A percentile compares a stretch with the other conserved stretches of the same genome.
These are phyloP conservation scores for Caenorhabditis tropicalis DNA, from an alignment of 1,140 invertebrate genomes.

Conservation along the genomic window DNA sequence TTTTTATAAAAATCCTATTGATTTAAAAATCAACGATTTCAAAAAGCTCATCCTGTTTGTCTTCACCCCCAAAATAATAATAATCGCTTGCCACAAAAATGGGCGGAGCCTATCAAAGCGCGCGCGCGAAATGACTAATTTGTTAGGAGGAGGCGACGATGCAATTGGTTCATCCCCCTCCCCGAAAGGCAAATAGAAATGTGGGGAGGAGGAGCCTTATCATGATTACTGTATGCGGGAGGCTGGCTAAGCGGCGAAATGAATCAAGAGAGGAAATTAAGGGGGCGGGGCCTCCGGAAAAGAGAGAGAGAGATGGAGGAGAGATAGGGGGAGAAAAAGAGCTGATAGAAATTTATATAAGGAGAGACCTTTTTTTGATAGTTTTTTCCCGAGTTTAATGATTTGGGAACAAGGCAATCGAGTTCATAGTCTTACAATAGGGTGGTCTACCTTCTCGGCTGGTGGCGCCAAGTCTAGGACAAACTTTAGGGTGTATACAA, in stretches of 20 bases:
- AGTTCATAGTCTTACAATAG: no score
- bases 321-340: neutral
- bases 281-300: neutral
- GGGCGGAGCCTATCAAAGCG: neutral
- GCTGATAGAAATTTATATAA: conserved; percentile 5
- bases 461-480: no score
- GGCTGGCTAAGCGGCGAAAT: neutral
- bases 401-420: no score
- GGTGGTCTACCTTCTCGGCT: no score
- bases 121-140: conserved; percentile 4
- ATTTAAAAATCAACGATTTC: neutral
- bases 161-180: neutral
- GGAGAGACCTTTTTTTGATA: no score
- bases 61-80: no score
- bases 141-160: neutral
- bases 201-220: neutral
- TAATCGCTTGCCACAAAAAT: neutral
- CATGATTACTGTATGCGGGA: neutral
- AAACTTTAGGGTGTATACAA: no score
- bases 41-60: neutral
- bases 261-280: neutral
- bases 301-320: neutral
- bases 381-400: no score
- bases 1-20: neutral
- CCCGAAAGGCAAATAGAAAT: neutral